Percentiles rank a stretch among this genome's conserved stretches.
Conservation (phyloP, 2,797 vertebrate genomes). For the Petrocephalus sullivani region DNA sequence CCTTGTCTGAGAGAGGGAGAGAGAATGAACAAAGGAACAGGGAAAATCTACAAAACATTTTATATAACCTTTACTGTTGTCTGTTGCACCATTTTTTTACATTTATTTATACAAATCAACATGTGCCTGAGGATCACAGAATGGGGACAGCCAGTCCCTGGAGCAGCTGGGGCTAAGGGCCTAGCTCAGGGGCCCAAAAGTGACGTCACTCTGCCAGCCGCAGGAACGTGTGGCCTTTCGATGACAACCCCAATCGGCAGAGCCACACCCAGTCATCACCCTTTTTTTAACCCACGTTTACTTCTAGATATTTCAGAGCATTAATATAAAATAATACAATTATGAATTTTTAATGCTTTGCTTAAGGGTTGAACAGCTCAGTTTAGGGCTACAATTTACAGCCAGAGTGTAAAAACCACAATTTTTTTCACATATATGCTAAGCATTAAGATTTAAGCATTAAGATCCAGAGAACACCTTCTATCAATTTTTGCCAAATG, state of each 20-base stretch:
- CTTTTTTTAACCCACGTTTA: neutral
- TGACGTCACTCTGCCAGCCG: too few relatives aligned
- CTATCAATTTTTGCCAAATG: neutral
- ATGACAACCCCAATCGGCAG: too few relatives aligned
- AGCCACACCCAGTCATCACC: neutral
- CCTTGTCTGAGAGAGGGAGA: conserved; percentile 49
- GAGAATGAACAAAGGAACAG: neutral
- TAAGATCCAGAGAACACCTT: neutral
- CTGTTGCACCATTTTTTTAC: neutral
- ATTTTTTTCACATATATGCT: neutral
- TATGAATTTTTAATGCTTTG: too few relatives aligned
- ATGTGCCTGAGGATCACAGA: too few relatives aligned
- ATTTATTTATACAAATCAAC: too few relatives aligned
- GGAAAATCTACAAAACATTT: neutral
- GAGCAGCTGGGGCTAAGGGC: too few relatives aligned
- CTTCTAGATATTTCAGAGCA: neutral
- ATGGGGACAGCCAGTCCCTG: too few relatives aligned
- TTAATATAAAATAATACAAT: too few relatives aligned
- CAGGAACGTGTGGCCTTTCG: too few relatives aligned
- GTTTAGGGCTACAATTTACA: neutral
- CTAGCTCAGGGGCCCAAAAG: too few relatives aligned
- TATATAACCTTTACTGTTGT: neutral
- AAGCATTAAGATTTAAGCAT: neutral
- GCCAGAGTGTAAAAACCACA: neutral
- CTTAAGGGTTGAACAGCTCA: neutral